Evolutionary conservation across 2,888 invertebrate species (phyloP), one percentile per base, ranked within the genome.

Genomic region (Volucella zonaria): DNA sequence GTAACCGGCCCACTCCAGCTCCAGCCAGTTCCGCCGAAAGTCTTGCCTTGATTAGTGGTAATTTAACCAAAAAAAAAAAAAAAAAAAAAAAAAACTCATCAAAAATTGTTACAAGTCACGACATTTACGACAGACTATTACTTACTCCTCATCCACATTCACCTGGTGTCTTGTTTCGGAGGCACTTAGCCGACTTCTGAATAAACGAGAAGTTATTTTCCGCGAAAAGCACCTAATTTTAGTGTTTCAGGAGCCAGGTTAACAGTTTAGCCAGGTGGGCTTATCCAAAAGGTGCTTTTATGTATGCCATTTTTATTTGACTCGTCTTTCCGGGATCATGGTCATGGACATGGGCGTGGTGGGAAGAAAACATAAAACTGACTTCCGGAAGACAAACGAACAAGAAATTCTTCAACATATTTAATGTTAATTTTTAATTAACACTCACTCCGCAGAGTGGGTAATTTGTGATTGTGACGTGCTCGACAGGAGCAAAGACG

Each of bases 361-460:
- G 78, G 78, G 62, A 67, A 54, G 18, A 54, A 38, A 42, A 40
- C 15, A 58, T 15, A 51, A 45, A 67, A 67, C 31, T 51, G 47
- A 75, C 75, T 83, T 83, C 75, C 71, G 75, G 42, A 51, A 66
- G 66, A 56, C 31, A 49, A 15, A 59, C 11, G 52, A 31, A 54
- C 45, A 43, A 56, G 67, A 59, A 68, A 54, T 56, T 62, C 74
- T 74, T 74, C 47, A 78, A 66, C 78, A 74, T 74, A 82, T 78
- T 82, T 59, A 70, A 82, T 82, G 77, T 56, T 78, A 77, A 82
- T 73, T 82, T 80, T 74, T 78, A 82, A 82, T 82, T 82, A 82
- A 64, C 78, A 40, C 66, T 56, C 42, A 23, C 66, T 66, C 45
- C 51, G 14, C 40, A 40, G 58, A 42, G 51, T 51, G 61, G 61